Conservation (phyloP, 2,888 invertebrate genomes). For the Pristionchus fissidentatus region DNA sequence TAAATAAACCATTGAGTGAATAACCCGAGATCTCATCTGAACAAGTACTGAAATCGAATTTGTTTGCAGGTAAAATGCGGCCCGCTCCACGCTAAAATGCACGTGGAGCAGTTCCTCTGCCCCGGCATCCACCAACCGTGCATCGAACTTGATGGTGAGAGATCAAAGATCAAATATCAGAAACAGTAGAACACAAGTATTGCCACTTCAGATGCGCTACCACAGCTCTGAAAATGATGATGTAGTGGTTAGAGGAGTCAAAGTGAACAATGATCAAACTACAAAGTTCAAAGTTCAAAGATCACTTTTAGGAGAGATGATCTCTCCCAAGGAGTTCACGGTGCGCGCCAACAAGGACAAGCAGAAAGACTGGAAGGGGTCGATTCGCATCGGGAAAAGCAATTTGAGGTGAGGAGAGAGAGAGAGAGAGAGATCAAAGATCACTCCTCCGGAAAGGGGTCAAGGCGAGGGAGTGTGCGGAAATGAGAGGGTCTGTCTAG, state of each 20-base stretch:
- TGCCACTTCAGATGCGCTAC: too few species aligned
- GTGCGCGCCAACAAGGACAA: slow-evolving; percentile 77
- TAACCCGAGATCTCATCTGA: too few species aligned
- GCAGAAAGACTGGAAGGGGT: slow-evolving; percentile 78
- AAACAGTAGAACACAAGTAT: not conserved
- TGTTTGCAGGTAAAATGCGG: slow-evolving; percentile 72
- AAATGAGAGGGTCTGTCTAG: not conserved
- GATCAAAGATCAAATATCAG: not conserved
- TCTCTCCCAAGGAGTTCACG: slow-evolving; percentile 77
- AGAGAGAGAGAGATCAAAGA: too few species aligned
- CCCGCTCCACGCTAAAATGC: slow-evolving; percentile 70
- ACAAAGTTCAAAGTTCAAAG: not conserved
- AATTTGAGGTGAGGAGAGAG: slow-evolving; percentile 69
- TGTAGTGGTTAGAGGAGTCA: too few species aligned
- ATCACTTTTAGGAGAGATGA: slow-evolving; percentile 69
- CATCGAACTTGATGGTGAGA: slow-evolving; percentile 75
- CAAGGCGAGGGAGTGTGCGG: not conserved
- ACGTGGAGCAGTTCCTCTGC: slow-evolving; percentile 76
- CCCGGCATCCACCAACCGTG: slow-evolving; percentile 78
- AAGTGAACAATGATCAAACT: slow-evolving; percentile 9
- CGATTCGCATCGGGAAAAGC: slow-evolving; percentile 76
- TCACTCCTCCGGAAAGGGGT: too few species aligned
- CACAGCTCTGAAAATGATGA: too few species aligned
- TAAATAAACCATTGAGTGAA: too few species aligned
- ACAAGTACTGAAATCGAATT: too few species aligned